Base-by-base conservation (phyloP, 1,140 invertebrate species). In the Drosophila nannoptera region DNA sequence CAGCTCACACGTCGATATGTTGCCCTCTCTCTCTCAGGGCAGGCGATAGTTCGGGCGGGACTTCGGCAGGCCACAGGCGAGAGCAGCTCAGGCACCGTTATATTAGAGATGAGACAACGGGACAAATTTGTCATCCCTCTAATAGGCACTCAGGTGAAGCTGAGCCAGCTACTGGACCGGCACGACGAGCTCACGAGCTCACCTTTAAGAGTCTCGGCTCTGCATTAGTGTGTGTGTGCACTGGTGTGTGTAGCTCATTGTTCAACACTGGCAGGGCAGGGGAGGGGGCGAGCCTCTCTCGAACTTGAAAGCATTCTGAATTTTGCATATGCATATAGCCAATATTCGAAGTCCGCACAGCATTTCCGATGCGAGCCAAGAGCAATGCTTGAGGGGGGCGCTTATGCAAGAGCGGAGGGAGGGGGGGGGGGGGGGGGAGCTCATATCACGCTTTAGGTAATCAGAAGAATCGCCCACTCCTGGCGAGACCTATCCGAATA, bases 1-100 rank as follows among this genome's bases (percentile, higher is more conserved):
- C 22, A 22, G 22, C 22, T 45, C 38, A 48, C 7, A 42, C 8
- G 29, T 2, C 60, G 2, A 64, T 55, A 32, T 43, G 11, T 12
- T 43, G 8, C 65, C 38, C 29, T 31, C 33, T 62, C 9, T 52
- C 61, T 62, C n/a, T 54, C 29, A 31, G 11, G 43, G 48, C 53
- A 45, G 12, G 38, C 36, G 40, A 58, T 52, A 63, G 35, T 48
- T 33, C 54, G 8, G 32, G 49, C 38, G 56, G 45, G 60, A 60
- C 65, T 73, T 60, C 49, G 48, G 65, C 73, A 66, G 52, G 45
- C 14, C 31, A 46, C 42, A 48, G 53, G 67, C 62, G 67, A 59
- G 62, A 61, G 43, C 46, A 46, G 62, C 53, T 84, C 65, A 74
- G 69, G 65, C 61, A 49, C 81, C 81, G 69, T 86, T 77, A 84